phyloP scores from a whole-genome alignment of 23 tunicate species.

The Styela clava region DNA sequence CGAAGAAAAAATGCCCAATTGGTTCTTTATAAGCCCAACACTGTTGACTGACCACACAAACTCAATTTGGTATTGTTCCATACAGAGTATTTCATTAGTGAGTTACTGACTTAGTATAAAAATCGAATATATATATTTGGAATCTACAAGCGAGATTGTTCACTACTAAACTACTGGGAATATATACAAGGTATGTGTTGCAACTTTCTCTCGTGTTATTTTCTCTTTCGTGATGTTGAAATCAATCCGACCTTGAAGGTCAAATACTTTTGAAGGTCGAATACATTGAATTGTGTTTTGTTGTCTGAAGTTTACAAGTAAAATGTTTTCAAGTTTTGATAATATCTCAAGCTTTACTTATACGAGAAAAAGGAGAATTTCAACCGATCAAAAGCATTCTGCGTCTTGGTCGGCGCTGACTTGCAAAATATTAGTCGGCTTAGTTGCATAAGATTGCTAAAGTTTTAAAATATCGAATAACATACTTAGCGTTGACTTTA shows the following conservation, averaged over 20 bases:
- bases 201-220: background rate
- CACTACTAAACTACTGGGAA: background rate
- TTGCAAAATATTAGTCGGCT: background rate
- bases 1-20: constrained; percentile 22
- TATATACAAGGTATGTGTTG: background rate
- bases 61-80: background rate
- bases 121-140: background rate
- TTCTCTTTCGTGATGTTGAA: constrained; percentile 4
- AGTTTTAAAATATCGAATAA: too few species aligned
- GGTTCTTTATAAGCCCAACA: background rate
- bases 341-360: background rate
- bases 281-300: background rate
- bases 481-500: background rate
- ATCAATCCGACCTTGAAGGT: background rate
- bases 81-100: constrained; percentile 5
- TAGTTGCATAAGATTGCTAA: background rate
- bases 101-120: background rate
- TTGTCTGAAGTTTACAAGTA: background rate
- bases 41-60: constrained; percentile 21
- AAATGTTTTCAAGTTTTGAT: background rate
- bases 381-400: background rate
- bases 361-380: background rate
- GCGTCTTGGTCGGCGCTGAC: background rate
- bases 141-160: background rate
- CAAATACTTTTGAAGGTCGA: background rate